Percentiles rank a stretch among this genome's conserved stretches.
Evolutionary conservation across 2,113 vertebrate genomes (phyloP).

Genomic region (Hystrix cristata): DNA sequence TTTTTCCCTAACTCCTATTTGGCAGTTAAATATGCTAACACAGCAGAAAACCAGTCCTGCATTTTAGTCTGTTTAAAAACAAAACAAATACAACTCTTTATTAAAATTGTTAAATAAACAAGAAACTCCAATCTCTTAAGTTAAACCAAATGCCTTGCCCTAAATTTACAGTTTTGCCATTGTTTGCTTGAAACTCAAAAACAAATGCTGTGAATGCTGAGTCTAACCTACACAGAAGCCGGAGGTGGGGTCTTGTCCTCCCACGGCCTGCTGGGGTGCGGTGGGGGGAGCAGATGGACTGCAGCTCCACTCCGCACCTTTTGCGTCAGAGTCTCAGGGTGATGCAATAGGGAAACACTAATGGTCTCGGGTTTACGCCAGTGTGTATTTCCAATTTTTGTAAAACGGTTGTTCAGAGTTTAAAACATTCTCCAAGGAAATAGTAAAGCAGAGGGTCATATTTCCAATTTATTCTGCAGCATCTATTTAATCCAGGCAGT

Average conservation of each 20-base stretch:
- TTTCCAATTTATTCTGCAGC: constrained; percentile 27
- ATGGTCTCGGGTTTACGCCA: not conserved
- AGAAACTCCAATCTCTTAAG: not conserved
- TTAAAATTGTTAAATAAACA: constrained; percentile 44
- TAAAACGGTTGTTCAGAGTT: constrained; percentile 40
- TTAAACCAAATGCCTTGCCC: not conserved
- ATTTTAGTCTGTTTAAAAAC: constrained; percentile 20
- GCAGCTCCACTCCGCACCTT: not conserved
- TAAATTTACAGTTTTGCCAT: constrained; percentile 3
- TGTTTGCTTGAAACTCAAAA: not conserved
- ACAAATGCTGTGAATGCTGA: not conserved
- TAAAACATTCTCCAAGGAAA: constrained; percentile 51
- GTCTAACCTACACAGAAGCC: not conserved
- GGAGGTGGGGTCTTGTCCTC: not conserved
- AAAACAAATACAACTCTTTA: not conserved
- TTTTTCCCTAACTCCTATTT: not conserved
- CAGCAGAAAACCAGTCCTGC: not conserved
- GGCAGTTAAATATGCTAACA: not conserved
- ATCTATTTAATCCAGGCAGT: not conserved
- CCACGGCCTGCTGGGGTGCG: not conserved
- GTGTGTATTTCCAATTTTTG: not conserved
- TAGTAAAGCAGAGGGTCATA: not conserved
- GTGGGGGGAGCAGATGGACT: not conserved
- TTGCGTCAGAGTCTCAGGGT: not conserved
- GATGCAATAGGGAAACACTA: not conserved